phyloP scores from a whole-genome alignment of 2,888 invertebrate species.

The Athalia circularis region DNA sequence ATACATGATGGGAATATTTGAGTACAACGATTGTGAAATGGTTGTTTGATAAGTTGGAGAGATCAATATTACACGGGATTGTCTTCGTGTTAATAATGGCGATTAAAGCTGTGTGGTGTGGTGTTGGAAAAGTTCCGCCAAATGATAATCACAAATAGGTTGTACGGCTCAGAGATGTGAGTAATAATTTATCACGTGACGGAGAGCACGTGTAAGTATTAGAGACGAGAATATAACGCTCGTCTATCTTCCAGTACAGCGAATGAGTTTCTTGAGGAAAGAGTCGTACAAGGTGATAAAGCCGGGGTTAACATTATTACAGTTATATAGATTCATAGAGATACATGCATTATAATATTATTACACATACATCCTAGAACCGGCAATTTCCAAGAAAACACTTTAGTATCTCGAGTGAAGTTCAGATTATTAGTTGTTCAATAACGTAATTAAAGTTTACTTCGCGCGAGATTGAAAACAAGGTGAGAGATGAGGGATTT shows the following conservation, averaged over 20 bases:
- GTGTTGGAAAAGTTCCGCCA: too few relatives aligned
- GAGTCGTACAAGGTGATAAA: constrained; percentile 23
- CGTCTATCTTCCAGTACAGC: background rate
- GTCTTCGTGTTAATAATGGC: too few relatives aligned
- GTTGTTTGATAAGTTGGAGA: too few relatives aligned
- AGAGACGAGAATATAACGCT: background rate
- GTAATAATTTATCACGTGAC: constrained; percentile 2
- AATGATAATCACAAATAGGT: too few relatives aligned
- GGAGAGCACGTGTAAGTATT: background rate
- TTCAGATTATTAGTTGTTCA: constrained; percentile 35
- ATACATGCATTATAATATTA: too few relatives aligned
- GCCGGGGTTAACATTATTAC: constrained; percentile 1
- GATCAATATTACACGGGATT: too few relatives aligned
- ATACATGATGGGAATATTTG: too few relatives aligned
- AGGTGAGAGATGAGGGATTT: constrained; percentile 45
- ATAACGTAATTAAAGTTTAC: constrained; percentile 39
- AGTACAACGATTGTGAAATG: too few relatives aligned
- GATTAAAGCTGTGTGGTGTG: too few relatives aligned
- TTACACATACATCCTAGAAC: background rate
- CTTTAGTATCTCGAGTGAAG: constrained; percentile 23
- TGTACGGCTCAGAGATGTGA: background rate
- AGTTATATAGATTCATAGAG: too few relatives aligned
- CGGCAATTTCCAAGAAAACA: constrained; percentile 22
- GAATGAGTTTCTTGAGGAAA: constrained; percentile 10
- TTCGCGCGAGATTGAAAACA: constrained; percentile 31